phyloP scores from a whole-genome alignment of 2,888 invertebrate species.

The Napeogenes sylphis region DNA sequence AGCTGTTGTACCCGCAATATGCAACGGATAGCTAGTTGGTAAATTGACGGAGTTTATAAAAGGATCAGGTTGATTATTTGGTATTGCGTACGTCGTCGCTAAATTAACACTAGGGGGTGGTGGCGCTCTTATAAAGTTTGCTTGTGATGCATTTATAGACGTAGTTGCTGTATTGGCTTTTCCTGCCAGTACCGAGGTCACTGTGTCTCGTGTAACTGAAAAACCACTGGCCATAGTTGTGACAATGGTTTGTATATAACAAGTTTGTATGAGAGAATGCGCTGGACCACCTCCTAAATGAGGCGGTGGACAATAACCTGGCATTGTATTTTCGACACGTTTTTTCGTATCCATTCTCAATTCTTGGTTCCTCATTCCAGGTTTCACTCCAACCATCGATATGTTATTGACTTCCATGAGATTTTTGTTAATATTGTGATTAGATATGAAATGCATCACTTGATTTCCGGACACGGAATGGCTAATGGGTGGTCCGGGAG shows the following conservation, averaged over 20 bases:
- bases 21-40: conserved; percentile 65
- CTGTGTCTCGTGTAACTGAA: conserved; percentile 87
- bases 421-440: conserved; percentile 72
- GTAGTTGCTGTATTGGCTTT: conserved; percentile 87
- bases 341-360: conserved; percentile 52
- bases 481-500: conserved; percentile 58
- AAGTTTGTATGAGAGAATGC: conserved; percentile 62
- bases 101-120: conserved; percentile 66
- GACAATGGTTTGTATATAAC: conserved; percentile 67
- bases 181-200: conserved; percentile 87
- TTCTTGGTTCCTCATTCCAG: conserved; percentile 49
- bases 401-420: conserved; percentile 74
- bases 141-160: conserved; percentile 81
- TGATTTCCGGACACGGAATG: conserved; percentile 62
- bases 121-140: conserved; percentile 61
- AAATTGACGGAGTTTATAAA: conserved; percentile 70
- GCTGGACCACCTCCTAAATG: conserved; percentile 70
- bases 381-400: conserved; percentile 71
- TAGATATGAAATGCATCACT: conserved; percentile 74
- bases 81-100: conserved; percentile 67
- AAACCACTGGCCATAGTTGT: conserved; percentile 82
- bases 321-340: conserved; percentile 63
- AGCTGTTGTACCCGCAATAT: conserved; percentile 70
- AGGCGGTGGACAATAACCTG: conserved; percentile 71
- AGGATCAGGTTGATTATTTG: conserved; percentile 70